A percentile compares a stretch with the other conserved stretches of the same genome.
These are phyloP conservation scores for Apteryx mantelli DNA, from an alignment of 2,113 vertebrate species.

Conservation along the genomic window DNA sequence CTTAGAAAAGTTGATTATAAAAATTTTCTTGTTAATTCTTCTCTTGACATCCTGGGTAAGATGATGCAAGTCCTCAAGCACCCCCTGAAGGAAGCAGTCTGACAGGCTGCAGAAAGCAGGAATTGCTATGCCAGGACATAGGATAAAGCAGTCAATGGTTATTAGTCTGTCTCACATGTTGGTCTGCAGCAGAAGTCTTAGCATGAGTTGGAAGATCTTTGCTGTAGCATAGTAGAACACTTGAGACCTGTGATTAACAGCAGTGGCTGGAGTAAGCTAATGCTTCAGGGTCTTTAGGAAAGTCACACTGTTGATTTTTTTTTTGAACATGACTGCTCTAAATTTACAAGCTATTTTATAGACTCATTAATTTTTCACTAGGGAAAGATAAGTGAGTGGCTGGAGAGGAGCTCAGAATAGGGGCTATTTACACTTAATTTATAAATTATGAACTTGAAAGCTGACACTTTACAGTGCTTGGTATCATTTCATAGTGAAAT, in stretches of 20 bases:
- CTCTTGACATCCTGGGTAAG: neutral
- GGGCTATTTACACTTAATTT: slow-evolving; percentile 35
- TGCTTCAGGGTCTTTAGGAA: neutral
- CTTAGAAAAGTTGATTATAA: neutral
- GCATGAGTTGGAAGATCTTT: neutral
- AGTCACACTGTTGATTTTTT: neutral
- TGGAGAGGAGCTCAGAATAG: neutral
- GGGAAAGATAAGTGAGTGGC: slow-evolving; percentile 27
- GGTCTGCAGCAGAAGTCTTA: neutral
- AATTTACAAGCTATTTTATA: slow-evolving; percentile 46
- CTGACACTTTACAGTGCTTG: neutral
- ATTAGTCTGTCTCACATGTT: neutral
- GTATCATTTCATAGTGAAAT: slow-evolving; percentile 37
- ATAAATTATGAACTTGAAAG: slow-evolving; percentile 39
- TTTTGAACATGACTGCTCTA: neutral
- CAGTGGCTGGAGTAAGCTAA: neutral
- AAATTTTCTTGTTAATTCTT: neutral
- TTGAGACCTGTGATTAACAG: neutral
- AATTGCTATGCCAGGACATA: neutral
- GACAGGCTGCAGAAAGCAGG: neutral
- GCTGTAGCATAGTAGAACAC: neutral
- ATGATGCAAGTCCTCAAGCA: neutral
- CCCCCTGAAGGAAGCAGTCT: neutral
- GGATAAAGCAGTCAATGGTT: too few species aligned
- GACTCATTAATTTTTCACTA: slow-evolving; percentile 26